Evolutionary conservation across 2,888 invertebrate species (phyloP).

Genomic region (Polydrusus pterygomalis): DNA sequence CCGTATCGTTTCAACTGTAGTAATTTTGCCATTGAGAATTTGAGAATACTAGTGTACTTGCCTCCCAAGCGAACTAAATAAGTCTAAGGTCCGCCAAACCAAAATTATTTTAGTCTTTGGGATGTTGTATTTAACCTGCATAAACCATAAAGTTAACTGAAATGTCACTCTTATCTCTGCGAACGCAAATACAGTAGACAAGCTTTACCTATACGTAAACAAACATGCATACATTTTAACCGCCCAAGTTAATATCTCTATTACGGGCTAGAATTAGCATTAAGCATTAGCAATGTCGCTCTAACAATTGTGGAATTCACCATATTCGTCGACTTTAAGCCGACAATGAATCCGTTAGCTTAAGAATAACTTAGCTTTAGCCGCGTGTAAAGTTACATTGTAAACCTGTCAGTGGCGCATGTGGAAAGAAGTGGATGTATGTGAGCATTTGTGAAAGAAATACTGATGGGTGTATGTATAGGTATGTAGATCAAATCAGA

Average conservation of each 20-base stretch:
- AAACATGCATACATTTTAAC: conserved; percentile 48
- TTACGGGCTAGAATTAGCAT: conserved; percentile 55
- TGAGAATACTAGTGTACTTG: no score
- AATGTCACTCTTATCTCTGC: conserved; percentile 45
- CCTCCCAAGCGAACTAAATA: no score
- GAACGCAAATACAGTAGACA: conserved; percentile 44
- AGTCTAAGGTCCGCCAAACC: no score
- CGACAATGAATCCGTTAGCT: conserved; percentile 49
- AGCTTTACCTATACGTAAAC: conserved; percentile 34
- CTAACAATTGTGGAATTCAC: conserved; percentile 54
- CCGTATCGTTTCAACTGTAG: no score
- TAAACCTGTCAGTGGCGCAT: conserved; percentile 24
- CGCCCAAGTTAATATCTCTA: conserved; percentile 52
- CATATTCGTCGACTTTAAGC: conserved; percentile 49
- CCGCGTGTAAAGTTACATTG: conserved; percentile 38
- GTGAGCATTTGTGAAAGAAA: neutral
- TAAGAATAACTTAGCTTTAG: conserved; percentile 47
- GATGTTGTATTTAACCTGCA: conserved; percentile 10
- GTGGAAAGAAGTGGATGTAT: neutral
- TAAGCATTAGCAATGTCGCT: conserved; percentile 49
- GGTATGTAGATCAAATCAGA: neutral
- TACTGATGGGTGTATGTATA: neutral
- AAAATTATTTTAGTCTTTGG: neutral
- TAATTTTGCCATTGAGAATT: no score
- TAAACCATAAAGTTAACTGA: conserved; percentile 32